Percentiles rank a stretch among this genome's conserved stretches.
phyloP scores from a whole-genome alignment of 2,888 invertebrate genomes.

The Lasius platythorax region DNA sequence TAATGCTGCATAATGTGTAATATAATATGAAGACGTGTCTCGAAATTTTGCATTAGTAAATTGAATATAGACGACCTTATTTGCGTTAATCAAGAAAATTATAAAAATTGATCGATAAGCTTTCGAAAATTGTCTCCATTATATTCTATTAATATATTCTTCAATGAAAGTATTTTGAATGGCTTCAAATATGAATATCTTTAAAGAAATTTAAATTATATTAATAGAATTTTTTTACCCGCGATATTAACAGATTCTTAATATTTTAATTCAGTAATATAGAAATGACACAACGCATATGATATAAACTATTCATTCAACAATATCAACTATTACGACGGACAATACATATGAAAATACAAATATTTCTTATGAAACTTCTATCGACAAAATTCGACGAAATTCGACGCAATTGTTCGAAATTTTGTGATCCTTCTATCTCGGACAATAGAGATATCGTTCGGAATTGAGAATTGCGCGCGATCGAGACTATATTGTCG shows the following conservation, averaged over 20 bases:
- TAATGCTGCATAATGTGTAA: background rate
- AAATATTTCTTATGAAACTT: constrained; percentile 8
- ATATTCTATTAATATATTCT: too few species aligned
- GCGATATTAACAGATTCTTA: background rate
- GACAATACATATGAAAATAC: background rate
- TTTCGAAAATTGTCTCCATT: too few species aligned
- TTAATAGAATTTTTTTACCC: background rate
- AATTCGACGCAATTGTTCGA: constrained; percentile 20
- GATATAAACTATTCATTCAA: background rate
- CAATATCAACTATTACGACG: constrained; percentile 1
- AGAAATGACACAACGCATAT: background rate
- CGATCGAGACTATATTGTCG: constrained; percentile 25
- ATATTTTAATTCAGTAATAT: constrained; percentile 1
- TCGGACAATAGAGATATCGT: constrained; percentile 19
- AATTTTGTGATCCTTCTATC: constrained; percentile 26
- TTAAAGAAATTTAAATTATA: background rate
- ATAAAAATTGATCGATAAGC: background rate
- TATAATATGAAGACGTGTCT: background rate
- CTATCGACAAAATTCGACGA: constrained; percentile 13
- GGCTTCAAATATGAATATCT: background rate
- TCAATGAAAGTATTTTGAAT: too few species aligned
- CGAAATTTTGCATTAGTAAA: background rate
- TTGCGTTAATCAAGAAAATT: background rate
- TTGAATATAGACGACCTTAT: background rate
- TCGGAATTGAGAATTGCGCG: background rate